Percentiles rank a stretch among this genome's conserved stretches.
Evolutionary conservation across 37 sponge, comb jelly and placozoan genomes (phyloP).

Genomic region (Corticium candelabrum): DNA sequence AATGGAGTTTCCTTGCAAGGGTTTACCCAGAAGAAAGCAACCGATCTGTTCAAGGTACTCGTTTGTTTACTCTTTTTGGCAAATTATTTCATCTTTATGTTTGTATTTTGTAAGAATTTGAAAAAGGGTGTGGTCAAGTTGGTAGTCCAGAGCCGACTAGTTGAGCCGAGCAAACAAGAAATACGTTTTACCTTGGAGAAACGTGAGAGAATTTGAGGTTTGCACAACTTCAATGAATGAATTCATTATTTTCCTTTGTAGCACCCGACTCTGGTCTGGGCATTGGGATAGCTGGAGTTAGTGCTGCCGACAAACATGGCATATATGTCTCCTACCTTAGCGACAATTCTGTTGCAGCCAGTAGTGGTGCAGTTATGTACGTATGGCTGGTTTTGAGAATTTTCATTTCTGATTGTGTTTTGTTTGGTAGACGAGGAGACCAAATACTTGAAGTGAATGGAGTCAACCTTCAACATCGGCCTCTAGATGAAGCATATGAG

Average conservation of each 20-base stretch:
- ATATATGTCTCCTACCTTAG: neutral
- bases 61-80: neutral
- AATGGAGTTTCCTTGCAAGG: constrained; percentile 57
- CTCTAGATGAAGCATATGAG: neutral
- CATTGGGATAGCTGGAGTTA: constrained; percentile 2
- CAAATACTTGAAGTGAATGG: constrained; percentile 1
- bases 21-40: constrained; percentile 40
- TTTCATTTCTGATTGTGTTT: no score
- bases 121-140: neutral
- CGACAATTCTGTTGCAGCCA: neutral
- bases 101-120: neutral
- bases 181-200: neutral
- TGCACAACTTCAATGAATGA: no score
- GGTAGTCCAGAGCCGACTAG: neutral
- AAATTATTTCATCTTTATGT: neutral
- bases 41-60: constrained; percentile 26
- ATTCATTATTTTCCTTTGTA: no score
- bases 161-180: neutral
- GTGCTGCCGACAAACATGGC: neutral
- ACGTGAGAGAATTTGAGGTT: neutral
- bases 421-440: constrained; percentile 10
- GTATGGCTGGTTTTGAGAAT: neutral
- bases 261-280: constrained; percentile 6
- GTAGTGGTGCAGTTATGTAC: neutral
- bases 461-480: neutral